phyloP scores from a whole-genome alignment of 1,140 invertebrate genomes.

The Papilio xuthus region DNA sequence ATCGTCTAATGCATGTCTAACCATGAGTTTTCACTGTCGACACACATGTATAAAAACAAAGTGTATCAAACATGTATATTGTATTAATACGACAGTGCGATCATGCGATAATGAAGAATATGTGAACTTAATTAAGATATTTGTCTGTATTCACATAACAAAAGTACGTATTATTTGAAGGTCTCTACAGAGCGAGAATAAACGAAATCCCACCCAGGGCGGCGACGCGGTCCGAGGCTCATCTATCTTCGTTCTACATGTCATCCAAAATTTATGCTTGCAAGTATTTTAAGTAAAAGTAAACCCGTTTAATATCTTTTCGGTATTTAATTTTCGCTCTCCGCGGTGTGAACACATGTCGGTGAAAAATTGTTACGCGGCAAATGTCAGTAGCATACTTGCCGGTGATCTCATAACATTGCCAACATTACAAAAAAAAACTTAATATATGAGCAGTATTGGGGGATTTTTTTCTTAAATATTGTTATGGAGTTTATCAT shows the following conservation, averaged over 20 bases:
- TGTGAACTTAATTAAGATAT: constrained; percentile 51
- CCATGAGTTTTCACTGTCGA: neutral
- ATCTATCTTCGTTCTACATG: constrained; percentile 38
- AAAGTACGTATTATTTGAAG: constrained; percentile 49
- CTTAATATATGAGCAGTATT: neutral
- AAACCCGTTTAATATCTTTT: constrained; percentile 41
- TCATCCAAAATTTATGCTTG: constrained; percentile 38
- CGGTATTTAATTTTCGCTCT: constrained; percentile 45
- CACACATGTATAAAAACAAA: neutral
- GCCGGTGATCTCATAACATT: constrained; percentile 23
- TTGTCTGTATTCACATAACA: constrained; percentile 47
- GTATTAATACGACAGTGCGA: neutral
- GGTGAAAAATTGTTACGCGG: constrained; percentile 40
- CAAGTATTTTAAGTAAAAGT: constrained; percentile 44
- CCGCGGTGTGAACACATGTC: constrained; percentile 37
- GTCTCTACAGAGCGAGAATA: constrained; percentile 43
- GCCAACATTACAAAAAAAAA: neutral
- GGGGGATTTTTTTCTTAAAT: neutral
- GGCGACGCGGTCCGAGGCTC: constrained; percentile 35
- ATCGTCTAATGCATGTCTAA: constrained; percentile 54
- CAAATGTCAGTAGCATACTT: constrained; percentile 39
- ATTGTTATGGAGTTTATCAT: neutral
- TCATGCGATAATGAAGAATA: constrained; percentile 49
- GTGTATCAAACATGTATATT: neutral
- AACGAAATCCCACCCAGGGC: constrained; percentile 43